Base-by-base conservation (phyloP, 2,113 vertebrate species). In the Ptychochromis oligacanthus region DNA sequence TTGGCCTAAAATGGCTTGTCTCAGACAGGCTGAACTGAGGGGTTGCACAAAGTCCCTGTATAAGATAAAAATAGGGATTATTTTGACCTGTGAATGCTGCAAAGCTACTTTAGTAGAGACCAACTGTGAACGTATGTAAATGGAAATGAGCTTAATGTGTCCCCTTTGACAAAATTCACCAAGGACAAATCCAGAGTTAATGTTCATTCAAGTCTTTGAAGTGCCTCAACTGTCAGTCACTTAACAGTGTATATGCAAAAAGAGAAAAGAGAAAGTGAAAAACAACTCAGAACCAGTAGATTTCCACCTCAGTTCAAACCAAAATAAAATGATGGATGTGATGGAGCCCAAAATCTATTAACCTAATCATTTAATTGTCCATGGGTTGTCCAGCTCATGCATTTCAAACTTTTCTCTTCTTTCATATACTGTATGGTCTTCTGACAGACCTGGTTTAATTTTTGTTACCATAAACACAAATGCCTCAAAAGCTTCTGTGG, bases 401-500 rank as follows among this genome's bases (percentile, higher is more conserved):
- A 54, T 70, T 70, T 31, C 10, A 70, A 70, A 49, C 43, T 4
- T 70, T 70, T 70, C 65, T 28, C 43, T 52, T n/a, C 15, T 49
- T 70, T 52, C 17, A 70, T 52, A 52, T 31, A 70, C 49, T 13
- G 65, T 31, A 57, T 49, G 13, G 7, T 52, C 43, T 60, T 7
- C 20, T 77, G 64, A 77, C 46, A 77, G 60, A 79, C 26, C 54
- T 77, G 43, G 28, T 54, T 20, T 49, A 52, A 43, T 54, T 54
- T 62, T 79, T 72, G 38, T 67, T 55, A 13, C 28, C 31, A 34
- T 77, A 56, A 79, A 84, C 36, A 67, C 17, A 40, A 40, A 62
- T 3, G 8, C 49, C 52, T 81, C 52, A 56, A 34, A 58, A 13
- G 26, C 89, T 82, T 82, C 75, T 56, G 36, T 80, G 54, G 78